Percentiles rank a stretch among this genome's conserved stretches.
These are phyloP conservation scores for Drosophila cardini DNA, from an alignment of 1,140 invertebrate genomes.

Conservation along the genomic window DNA sequence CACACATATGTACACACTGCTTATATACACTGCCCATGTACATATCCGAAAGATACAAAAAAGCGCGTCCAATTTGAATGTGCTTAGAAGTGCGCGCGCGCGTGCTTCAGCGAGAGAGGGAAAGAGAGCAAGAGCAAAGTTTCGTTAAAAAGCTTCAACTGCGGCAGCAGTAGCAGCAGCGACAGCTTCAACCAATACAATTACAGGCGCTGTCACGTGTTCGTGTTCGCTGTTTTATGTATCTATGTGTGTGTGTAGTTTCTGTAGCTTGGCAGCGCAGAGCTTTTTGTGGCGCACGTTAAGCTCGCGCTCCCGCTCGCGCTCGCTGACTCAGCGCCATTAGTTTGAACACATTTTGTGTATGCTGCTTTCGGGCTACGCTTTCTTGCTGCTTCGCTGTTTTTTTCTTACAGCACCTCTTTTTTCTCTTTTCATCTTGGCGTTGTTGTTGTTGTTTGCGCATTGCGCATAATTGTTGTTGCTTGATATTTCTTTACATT, in stretches of 20 bases:
- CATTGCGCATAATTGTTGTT: constrained; percentile 46
- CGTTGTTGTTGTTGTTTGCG: constrained; percentile 30
- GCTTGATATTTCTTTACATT: constrained; percentile 2
- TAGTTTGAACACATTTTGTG: constrained; percentile 74
- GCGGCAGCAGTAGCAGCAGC: constrained; percentile 31
- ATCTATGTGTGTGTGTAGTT: constrained; percentile 29
- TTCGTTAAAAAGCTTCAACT: constrained; percentile 76
- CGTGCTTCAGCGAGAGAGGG: constrained; percentile 35
- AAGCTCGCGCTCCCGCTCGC: constrained; percentile 35
- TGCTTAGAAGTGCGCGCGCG: constrained; percentile 75
- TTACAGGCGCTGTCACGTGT: constrained; percentile 62
- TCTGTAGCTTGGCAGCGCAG: constrained; percentile 3
- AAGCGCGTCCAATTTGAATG: constrained; percentile 71
- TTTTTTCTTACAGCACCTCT: constrained; percentile 11
- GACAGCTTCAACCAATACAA: constrained; percentile 34
- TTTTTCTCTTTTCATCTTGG: constrained; percentile 28
- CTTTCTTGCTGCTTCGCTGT: constrained; percentile 23
- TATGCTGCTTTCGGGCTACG: constrained; percentile 54
- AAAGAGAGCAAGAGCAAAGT: constrained; percentile 32
- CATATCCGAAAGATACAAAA: constrained; percentile 71
- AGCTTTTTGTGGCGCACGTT: constrained; percentile 48
- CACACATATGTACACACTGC: neutral
- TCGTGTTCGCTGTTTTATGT: constrained; percentile 41
- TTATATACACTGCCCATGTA: constrained; percentile 18
- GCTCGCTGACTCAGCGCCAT: constrained; percentile 72